A percentile compares a stretch with the other conserved stretches of the same genome.
Evolutionary conservation across 2,888 invertebrate species (phyloP).

Genomic region (Rhagonycha lutea): DNA sequence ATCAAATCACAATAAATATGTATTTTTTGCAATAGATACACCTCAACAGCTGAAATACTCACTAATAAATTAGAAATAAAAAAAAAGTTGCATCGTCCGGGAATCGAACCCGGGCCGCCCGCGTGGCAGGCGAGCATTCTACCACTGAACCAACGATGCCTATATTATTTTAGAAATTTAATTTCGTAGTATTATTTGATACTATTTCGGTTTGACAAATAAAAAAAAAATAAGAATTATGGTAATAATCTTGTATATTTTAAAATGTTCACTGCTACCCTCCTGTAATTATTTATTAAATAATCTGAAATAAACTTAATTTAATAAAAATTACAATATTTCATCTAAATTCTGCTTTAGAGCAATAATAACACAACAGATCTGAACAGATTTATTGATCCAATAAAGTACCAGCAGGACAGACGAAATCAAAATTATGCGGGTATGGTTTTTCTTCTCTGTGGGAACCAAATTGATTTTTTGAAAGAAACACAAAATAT

Average conservation of each 20-base stretch:
- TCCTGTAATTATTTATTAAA: neutral
- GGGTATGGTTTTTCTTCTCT: conserved; percentile 1
- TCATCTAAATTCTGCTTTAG: neutral
- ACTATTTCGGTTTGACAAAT: neutral
- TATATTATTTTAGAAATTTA: neutral
- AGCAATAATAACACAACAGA: neutral
- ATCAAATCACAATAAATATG: no score
- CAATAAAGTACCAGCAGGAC: neutral
- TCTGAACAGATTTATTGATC: conserved; percentile 14
- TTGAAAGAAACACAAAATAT: neutral
- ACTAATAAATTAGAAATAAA: neutral
- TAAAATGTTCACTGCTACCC: neutral
- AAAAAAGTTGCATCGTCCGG: conserved; percentile 55
- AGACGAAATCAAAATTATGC: conserved; percentile 16
- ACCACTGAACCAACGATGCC: conserved; percentile 61
- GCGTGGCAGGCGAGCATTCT: conserved; percentile 61
- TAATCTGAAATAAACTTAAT: no score
- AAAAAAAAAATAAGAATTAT: neutral
- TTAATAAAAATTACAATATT: neutral
- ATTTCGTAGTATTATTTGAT: no score
- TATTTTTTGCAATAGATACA: no score
- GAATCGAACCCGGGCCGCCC: conserved; percentile 63
- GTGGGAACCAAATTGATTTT: neutral
- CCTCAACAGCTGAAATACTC: no score
- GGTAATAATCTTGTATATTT: neutral